These are phyloP conservation scores for Oncorhynchus masou DNA, from an alignment of 2,113 vertebrate genomes.

Conservation along the genomic window DNA sequence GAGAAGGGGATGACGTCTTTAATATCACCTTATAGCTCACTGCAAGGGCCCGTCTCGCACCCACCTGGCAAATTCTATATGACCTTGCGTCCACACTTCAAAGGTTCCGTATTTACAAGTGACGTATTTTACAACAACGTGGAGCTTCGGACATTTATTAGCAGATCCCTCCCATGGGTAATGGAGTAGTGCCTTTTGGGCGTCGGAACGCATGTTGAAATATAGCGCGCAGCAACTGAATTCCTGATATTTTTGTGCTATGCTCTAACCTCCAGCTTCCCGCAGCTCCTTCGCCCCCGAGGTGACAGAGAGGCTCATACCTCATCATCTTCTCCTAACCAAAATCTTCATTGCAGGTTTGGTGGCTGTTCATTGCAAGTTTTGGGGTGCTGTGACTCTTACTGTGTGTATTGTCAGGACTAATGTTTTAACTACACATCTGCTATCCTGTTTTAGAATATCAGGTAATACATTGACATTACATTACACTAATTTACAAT, in stretches of 20 bases:
- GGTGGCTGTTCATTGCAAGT: not conserved
- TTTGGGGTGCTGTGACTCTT: no score
- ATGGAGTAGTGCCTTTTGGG: constrained; percentile 28
- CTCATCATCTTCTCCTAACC: constrained; percentile 9
- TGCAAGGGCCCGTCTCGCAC: constrained; percentile 15
- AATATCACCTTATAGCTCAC: constrained; percentile 43
- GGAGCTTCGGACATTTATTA: constrained; percentile 32
- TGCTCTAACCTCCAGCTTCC: constrained; percentile 32
- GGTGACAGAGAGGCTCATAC: constrained; percentile 15
- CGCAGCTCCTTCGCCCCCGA: constrained; percentile 3
- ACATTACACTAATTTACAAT: no score
- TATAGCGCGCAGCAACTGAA: constrained; percentile 43
- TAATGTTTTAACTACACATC: no score
- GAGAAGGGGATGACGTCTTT: constrained; percentile 42
- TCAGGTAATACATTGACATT: no score
- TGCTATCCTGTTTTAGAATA: no score
- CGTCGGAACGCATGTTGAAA: constrained; percentile 31
- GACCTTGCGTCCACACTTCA: constrained; percentile 28
- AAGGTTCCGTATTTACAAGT: constrained; percentile 45
- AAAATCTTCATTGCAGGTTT: not conserved
- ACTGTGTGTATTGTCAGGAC: no score
- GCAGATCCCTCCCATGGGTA: constrained; percentile 23
- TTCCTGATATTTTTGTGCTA: constrained; percentile 40
- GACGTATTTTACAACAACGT: constrained; percentile 56
- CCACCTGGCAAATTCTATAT: constrained; percentile 49